Evolutionary conservation across 1,140 invertebrate species (phyloP), one percentile per base, ranked within the genome.

Genomic region (Prorops nasuta): DNA sequence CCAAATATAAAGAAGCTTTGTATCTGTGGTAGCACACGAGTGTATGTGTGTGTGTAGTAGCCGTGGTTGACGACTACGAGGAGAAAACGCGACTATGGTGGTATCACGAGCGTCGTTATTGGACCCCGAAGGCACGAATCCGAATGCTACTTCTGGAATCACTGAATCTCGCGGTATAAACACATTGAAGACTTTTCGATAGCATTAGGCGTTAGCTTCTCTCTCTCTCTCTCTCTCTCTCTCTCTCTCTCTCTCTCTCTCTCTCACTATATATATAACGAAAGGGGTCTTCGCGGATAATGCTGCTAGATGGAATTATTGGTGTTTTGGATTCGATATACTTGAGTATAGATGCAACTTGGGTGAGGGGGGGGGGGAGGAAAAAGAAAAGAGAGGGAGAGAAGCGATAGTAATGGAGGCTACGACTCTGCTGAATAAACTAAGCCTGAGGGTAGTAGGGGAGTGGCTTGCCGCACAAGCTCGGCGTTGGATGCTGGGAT

Each of bases 381-480:
- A 21, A 22, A 22, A 39, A 14, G 24, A 34, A 47, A 47, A 22
- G 46, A 35, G 32, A 15, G 44, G 46, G 42, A n/a, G 45, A 32
- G 16, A 35, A 36, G 16, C 42, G 45, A 47, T 36, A 24, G 21
- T 52, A 39, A 58, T 51, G 62, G 66, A 52, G 60, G 60, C 65
- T 75, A 73, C 69, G 71, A 66, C 68, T 71, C 62, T 71, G 71
- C 63, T 76, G 74, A 76, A 76, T 74, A 77, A 76, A 76, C 72
- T 64, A 55, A 66, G 67, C 71, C 54, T 53, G 45, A 24, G 46
- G 24, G 53, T 37, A 6, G n/a, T n/a, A n/a, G n/a, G n/a, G n/a
- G n/a, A n/a, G n/a, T n/a, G n/a, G n/a, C n/a, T n/a, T n/a, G n/a
- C n/a, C n/a, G n/a, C n/a, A n/a, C n/a, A n/a, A n/a, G n/a, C n/a